These are phyloP conservation scores for Rhagophthalmus giganteus DNA, from an alignment of 2,888 invertebrate genomes.

Conservation along the genomic window DNA sequence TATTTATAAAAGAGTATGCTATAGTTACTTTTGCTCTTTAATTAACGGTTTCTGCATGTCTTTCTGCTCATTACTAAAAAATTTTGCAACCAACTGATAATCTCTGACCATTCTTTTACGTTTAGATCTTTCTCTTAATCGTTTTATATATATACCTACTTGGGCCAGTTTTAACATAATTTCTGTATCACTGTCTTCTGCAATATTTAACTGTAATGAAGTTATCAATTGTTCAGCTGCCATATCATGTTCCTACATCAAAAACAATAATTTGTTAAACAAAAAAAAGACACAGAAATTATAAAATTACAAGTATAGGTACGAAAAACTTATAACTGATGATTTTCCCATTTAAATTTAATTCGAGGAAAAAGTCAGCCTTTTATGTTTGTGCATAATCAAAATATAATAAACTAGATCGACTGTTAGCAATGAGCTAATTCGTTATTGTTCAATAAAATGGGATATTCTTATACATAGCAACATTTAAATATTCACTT, in stretches of 20 bases:
- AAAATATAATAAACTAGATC: too few species aligned
- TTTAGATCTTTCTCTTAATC: slow-evolving; percentile 81
- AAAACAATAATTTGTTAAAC: slow-evolving; percentile 4
- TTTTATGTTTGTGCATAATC: too few species aligned
- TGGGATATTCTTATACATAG: too few species aligned
- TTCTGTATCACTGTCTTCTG: slow-evolving; percentile 89
- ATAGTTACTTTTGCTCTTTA: slow-evolving; percentile 74
- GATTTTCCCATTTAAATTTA: too few species aligned
- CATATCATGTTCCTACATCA: slow-evolving; percentile 82
- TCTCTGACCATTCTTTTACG: slow-evolving; percentile 89
- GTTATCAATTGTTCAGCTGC: slow-evolving; percentile 89
- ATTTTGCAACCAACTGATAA: slow-evolving; percentile 85
- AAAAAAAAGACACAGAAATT: too few species aligned
- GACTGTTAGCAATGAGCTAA: too few species aligned
- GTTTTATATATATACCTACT: slow-evolving; percentile 87
- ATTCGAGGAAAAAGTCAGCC: too few species aligned
- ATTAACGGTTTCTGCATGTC: slow-evolving; percentile 59
- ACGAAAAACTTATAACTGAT: too few species aligned
- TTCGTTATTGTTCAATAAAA: too few species aligned
- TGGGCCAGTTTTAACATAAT: slow-evolving; percentile 86
- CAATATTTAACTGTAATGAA: slow-evolving; percentile 73
- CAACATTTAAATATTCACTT: too few species aligned
- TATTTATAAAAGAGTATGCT: too few species aligned
- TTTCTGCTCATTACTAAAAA: slow-evolving; percentile 67
- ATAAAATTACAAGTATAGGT: too few species aligned